Evolutionary conservation across 1,140 invertebrate species (phyloP), one percentile per base, ranked within the genome.

Genomic region (Vollenhovia emeryi): DNA sequence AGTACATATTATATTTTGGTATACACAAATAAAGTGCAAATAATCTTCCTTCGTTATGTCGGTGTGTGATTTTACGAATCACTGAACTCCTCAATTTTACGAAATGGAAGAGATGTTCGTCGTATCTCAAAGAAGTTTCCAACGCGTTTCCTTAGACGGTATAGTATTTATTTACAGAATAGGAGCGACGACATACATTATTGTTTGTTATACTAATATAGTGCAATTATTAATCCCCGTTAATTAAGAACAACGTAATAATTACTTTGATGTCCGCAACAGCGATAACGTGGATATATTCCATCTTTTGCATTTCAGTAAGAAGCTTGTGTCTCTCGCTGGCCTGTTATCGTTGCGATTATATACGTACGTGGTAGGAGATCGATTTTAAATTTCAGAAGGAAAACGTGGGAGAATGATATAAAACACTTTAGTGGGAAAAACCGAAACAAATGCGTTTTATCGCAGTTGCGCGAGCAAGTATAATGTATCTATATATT

Each of bases 181-280:
- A 93, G 92, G 92, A 94, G 91, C 92, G 92, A 94, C 90, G 91
- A 93, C 90, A 93, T 93, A 93, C 91, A 93, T 76, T 90, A 91
- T 92, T 92, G 87, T 93, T 92, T 68, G 80, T 90, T 91, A 92
- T 91, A 92, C 85, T 92, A 92, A 92, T 82, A 89, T 91, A 91
- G 91, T 92, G 90, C 89, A 93, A 92, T 92, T 87, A 91, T 92
- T 92, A 91, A 87, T 89, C 92, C 87, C 71, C 87, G 91, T 92
- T 92, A 92, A 88, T 89, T 88, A 91, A 92, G 91, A 90, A 91
- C 89, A 91, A 91, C 75, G 74, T 88, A 84, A 87, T 86, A 87
- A 75, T 86, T 84, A 68, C 36, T 66, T 66, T 66, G 21, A 66
- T 85, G 84, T 71, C 45, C 86, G 86, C 84, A 59, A 84, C 80